phyloP scores from a whole-genome alignment of 2,888 invertebrate species.

The Pimpla rufipes region DNA sequence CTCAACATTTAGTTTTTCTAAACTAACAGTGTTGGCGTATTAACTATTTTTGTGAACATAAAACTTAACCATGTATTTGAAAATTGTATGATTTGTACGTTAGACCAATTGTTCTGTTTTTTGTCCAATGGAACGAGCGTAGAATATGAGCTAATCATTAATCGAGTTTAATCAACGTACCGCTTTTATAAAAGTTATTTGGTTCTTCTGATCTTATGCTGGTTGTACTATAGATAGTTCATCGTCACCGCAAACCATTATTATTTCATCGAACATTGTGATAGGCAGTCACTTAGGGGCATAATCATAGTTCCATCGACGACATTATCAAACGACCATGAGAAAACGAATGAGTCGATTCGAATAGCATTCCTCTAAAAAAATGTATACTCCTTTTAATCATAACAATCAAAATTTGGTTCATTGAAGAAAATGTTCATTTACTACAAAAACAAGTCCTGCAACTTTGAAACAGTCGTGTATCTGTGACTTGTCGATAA shows the following conservation, averaged over 20 bases:
- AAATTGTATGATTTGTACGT: neutral
- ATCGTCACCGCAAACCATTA: neutral
- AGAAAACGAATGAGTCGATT: neutral
- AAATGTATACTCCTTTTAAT: constrained; percentile 6
- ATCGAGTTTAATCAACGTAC: neutral
- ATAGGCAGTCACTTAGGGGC: constrained; percentile 1
- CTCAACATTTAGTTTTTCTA: constrained; percentile 14
- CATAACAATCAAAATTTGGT: constrained; percentile 11
- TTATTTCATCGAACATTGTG: constrained; percentile 10
- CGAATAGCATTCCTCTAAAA: neutral
- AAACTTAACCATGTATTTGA: neutral
- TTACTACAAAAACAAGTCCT: neutral
- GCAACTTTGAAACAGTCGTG: constrained; percentile 4
- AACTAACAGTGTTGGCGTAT: neutral
- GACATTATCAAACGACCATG: neutral
- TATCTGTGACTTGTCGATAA: neutral
- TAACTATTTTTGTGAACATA: constrained; percentile 8
- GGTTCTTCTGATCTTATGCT: neutral
- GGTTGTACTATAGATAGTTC: neutral
- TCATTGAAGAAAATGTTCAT: constrained; percentile 2
- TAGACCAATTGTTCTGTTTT: constrained; percentile 3
- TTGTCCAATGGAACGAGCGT: neutral
- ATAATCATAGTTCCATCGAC: constrained; percentile 12
- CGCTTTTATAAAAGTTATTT: constrained; percentile 11
- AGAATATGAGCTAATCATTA: neutral